These are phyloP conservation scores for Octopus bimaculoides DNA, from an alignment of 1,140 invertebrate genomes.

Conservation along the genomic window DNA sequence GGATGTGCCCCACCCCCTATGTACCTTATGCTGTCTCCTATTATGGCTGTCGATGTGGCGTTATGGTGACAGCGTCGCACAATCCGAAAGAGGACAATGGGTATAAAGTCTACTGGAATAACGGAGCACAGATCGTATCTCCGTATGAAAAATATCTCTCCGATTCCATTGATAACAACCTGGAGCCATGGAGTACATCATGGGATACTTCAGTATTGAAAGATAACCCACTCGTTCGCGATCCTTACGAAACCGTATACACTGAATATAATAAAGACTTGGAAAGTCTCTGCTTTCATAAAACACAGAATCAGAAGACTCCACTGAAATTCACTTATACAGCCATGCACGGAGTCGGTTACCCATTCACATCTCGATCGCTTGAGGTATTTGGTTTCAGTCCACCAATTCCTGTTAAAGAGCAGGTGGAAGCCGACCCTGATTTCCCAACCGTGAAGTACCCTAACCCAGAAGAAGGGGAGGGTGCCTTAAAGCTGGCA, in stretches of 20 bases:
- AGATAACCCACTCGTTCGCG: slow-evolving; percentile 48
- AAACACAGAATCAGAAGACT: slow-evolving; percentile 63
- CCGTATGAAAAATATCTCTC: slow-evolving; percentile 91
- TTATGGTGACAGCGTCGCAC: slow-evolving; percentile 98
- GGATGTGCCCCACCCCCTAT: slow-evolving; percentile 87
- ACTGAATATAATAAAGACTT: slow-evolving; percentile 69
- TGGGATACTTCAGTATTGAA: slow-evolving; percentile 64
- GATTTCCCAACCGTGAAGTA: slow-evolving; percentile 96
- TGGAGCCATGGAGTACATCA: slow-evolving; percentile 69
- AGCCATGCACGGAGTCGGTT: slow-evolving; percentile 97
- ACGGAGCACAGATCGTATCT: slow-evolving; percentile 92
- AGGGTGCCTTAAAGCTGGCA: slow-evolving; percentile 82
- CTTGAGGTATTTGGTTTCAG: slow-evolving; percentile 76
- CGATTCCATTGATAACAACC: slow-evolving; percentile 72
- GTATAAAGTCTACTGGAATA: slow-evolving; percentile 92
- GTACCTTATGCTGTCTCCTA: slow-evolving; percentile 78
- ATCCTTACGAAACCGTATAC: slow-evolving; percentile 64
- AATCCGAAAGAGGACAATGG: slow-evolving; percentile 99
- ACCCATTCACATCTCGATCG: slow-evolving; percentile 73
- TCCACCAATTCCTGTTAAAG: slow-evolving; percentile 73
- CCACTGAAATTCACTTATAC: slow-evolving; percentile 81
- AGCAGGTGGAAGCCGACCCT: slow-evolving; percentile 79
- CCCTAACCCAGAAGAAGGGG: slow-evolving; percentile 97
- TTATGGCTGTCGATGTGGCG: slow-evolving; percentile 69
- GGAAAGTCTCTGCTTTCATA: slow-evolving; percentile 49